Conservation (phyloP, 2,797 vertebrate genomes). For the Momotus momota region DNA sequence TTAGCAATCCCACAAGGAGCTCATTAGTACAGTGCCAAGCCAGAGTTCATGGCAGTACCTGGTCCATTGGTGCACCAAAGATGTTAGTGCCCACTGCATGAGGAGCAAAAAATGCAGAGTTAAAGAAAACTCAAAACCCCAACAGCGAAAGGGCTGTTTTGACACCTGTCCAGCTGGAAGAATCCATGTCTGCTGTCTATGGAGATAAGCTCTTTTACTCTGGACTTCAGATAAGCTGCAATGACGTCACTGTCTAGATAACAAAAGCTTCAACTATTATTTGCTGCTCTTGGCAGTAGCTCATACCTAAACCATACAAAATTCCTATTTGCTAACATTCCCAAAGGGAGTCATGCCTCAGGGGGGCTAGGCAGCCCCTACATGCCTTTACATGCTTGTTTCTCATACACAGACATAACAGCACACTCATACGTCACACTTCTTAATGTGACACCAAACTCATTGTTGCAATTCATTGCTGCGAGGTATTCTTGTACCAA, state of each 20-base stretch:
- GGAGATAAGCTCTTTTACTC: neutral
- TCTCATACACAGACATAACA: neutral
- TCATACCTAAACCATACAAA: neutral
- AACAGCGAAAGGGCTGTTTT: neutral
- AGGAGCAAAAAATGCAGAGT: neutral
- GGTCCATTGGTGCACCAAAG: neutral
- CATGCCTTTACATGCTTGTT: neutral
- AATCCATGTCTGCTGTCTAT: neutral
- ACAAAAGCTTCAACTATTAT: neutral
- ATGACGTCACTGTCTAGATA: neutral
- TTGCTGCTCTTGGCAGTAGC: neutral
- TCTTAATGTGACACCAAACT: neutral
- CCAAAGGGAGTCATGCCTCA: neutral
- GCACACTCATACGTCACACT: neutral
- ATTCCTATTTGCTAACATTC: neutral
- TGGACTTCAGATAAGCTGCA: neutral
- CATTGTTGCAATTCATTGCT: neutral
- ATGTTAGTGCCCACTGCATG: accelerated
- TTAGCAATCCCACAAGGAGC: neutral
- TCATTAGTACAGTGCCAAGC: neutral
- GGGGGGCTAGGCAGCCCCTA: neutral
- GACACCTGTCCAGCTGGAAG: neutral
- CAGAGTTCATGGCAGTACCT: neutral
- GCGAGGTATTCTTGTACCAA: neutral
- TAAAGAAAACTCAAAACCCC: neutral